Percentiles rank a stretch among this genome's conserved stretches.
phyloP scores from a whole-genome alignment of 1,140 invertebrate genomes.

The Drosophila biarmipes region DNA sequence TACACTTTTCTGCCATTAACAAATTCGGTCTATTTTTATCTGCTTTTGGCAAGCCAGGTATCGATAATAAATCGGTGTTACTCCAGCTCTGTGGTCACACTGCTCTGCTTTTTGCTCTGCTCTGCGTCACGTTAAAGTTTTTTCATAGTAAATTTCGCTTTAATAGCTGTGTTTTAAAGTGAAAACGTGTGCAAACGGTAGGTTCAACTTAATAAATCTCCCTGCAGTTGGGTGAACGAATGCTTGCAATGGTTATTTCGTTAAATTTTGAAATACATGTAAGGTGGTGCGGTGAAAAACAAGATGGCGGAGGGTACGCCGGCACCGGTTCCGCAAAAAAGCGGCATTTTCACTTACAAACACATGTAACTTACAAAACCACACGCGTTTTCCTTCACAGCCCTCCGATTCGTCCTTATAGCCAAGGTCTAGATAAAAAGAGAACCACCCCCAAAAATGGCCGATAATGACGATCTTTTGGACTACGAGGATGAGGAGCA shows the following conservation, averaged over 20 bases:
- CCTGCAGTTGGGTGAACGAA: no score
- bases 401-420: constrained; percentile 7
- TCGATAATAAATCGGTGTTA: neutral
- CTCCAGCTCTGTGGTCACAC: neutral
- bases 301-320: constrained; percentile 67
- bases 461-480: constrained; percentile 96
- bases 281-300: constrained; percentile 52
- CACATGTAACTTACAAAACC: constrained; percentile 46
- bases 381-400: constrained; percentile 15
- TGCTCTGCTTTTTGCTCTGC: constrained; percentile 5
- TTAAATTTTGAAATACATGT: constrained; percentile 24
- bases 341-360: constrained; percentile 57
- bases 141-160: constrained; percentile 7
- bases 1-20: no score
- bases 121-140: constrained; percentile 17
- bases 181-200: constrained; percentile 39
- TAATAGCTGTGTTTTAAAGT: constrained; percentile 15
- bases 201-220: neutral
- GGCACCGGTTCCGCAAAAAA: constrained; percentile 61
- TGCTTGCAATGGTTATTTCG: constrained; percentile 16
- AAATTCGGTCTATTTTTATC: no score
- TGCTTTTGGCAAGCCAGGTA: neutral
- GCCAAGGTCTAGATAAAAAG: constrained; percentile 4
- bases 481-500: constrained; percentile 98
- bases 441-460: constrained; percentile 87